A percentile compares a stretch with the other conserved stretches of the same genome.
phyloP scores from a whole-genome alignment of 2,888 invertebrate species.

The Sarcophaga carnaria region DNA sequence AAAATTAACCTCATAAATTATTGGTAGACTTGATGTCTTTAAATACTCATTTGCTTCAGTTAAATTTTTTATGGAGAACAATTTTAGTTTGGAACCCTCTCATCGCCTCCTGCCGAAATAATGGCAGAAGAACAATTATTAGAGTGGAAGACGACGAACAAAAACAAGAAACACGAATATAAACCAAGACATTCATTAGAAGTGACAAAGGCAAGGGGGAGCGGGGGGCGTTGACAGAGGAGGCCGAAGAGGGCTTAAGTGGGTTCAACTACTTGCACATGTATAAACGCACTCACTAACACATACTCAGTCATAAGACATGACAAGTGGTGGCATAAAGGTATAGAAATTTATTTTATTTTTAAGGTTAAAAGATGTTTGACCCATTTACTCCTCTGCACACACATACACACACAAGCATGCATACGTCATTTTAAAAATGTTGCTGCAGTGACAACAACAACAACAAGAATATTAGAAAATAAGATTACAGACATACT shows the following conservation, averaged over 20 bases:
- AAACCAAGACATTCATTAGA: background rate
- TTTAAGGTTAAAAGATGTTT: constrained; percentile 58
- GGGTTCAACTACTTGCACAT: constrained; percentile 16
- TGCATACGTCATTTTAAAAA: background rate
- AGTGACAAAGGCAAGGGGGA: background rate
- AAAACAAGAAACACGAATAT: background rate
- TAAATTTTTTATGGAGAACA: background rate
- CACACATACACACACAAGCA: background rate
- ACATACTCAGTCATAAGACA: background rate
- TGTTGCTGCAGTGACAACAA: background rate
- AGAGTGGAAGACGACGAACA: background rate
- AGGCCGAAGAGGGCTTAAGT: background rate
- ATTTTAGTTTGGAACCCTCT: background rate
- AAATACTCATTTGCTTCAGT: background rate
- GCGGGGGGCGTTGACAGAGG: background rate
- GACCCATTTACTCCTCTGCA: constrained; percentile 55
- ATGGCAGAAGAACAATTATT: background rate
- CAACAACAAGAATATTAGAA: background rate
- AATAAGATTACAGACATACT: constrained; percentile 32
- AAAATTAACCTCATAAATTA: background rate
- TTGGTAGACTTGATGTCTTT: background rate
- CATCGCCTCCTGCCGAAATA: background rate
- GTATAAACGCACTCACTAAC: too few relatives aligned
- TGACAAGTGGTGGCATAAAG: constrained; percentile 15
- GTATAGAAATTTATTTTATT: constrained; percentile 1